Evolutionary conservation across 2,888 invertebrate genomes (phyloP), one percentile per base, ranked within the genome.

Genomic region (Cephus sareptanus): DNA sequence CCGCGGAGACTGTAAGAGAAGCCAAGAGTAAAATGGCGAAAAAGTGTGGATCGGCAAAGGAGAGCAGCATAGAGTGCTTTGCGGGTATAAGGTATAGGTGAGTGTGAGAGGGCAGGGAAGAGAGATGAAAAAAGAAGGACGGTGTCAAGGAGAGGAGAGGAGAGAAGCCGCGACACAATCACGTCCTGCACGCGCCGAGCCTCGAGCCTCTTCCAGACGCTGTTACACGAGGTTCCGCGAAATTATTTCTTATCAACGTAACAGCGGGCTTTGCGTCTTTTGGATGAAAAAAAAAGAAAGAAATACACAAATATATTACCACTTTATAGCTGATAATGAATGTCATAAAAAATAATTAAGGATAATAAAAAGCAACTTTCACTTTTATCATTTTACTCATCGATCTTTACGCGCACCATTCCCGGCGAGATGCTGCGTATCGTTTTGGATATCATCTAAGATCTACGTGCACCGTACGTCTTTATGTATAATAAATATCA

Each of bases 101-200:
- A 82, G 83, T 69, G 79, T 78, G 82, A 76, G 81, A 78, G 68
- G 76, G 80, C 78, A 76, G 73, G 79, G 81, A 80, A 80, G 82
- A 80, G 81, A 74, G 78, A 83, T 79, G 77, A 83, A 80, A 83
- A 80, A 77, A 79, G 81, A 76, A 77, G 78, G 74, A 68, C n/a
- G 76, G 84, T 80, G 83, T 85, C 85, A 83, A 83, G 84, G 75
- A 79, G 77, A 77, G 81, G 85, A 79, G 81, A 81, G 77, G 56
- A 75, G 79, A 82, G 82, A 81, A 79, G 86, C 83, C 84, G 88
- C 89, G 89, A 88, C 89, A 90, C 90, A 90, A 91, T 90, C 90
- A 89, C 90, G 90, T 89, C 89, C 89, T 91, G 91, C 91, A 91
- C 91, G 91, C 91, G 91, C 90, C 91, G 90, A 85, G 90, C 89